Base-by-base conservation (phyloP, 2,797 vertebrate species). In the Leptodactylus fallax region DNA sequence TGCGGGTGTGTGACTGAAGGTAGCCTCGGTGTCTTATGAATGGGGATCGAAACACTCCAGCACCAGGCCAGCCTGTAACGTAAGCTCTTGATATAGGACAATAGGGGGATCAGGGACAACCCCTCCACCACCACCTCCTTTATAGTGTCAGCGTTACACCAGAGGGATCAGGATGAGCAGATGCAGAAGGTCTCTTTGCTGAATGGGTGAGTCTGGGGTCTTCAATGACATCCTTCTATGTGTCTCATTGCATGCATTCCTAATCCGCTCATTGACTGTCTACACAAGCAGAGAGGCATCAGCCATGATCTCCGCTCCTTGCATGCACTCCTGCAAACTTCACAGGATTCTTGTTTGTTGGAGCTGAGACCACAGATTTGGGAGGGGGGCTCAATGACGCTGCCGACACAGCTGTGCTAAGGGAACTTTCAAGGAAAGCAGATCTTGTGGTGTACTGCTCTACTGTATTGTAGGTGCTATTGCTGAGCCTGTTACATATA, bases 21-120 rank as follows among this genome's bases (percentile, higher is more conserved):
- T 72, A 74, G 77, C 65, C 47, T 85, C 36, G 1, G 55, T 86
- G 61, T 60, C 60, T 85, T 80, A 81, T 89, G 87, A 89, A 85
- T 89, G 87, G 79, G 51, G 72, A 13, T 14, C 61, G 27, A 81
- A 21, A 14, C 74, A 25, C 61, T 67, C 51, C 55, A 23, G 61
- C 77, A 53, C 49, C 79, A 17, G 86, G 58, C 47, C 45, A 61
- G 56, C 71, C 2, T 16, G 65, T 58, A 77, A 58, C 10, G 65
- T 58, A 63, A 45, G 67, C 84, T 79, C 36, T 49, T 4, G 27
- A 58, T 36, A 84, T 36, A 85, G 71, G 71, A 85, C 71, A 51
- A 77, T 76, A 76, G 27, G 9, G 53, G 65, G 51, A 74, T 45
- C 61, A 14, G 47, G 72, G n/a, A n/a, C 71, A 49, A n/a, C 21